A percentile compares a stretch with the other conserved stretches of the same genome.
Evolutionary conservation across 53 echinoderm and acorn worm species (phyloP).

Genomic region (Pentamera pediparva): DNA sequence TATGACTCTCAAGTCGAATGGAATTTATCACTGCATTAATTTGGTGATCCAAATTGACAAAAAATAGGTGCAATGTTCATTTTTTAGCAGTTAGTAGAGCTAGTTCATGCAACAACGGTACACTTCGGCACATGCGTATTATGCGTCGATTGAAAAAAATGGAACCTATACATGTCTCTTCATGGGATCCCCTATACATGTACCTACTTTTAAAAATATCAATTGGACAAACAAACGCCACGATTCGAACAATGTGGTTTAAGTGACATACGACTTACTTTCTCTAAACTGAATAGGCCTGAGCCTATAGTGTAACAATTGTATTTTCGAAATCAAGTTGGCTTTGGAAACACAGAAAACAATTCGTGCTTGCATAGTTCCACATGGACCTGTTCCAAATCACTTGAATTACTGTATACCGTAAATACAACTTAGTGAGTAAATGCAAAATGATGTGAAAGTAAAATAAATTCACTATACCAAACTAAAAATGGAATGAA

Average conservation of each 20-base stretch:
- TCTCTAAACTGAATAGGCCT: too few relatives aligned
- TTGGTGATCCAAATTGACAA: too few relatives aligned
- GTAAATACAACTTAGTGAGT: not conserved
- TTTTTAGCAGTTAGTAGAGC: not conserved
- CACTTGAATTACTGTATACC: not conserved
- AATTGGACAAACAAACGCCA: too few relatives aligned
- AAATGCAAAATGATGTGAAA: not conserved
- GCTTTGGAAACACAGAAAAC: too few relatives aligned
- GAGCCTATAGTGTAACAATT: too few relatives aligned
- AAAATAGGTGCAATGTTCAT: not conserved
- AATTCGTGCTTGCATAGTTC: too few relatives aligned
- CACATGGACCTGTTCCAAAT: not conserved
- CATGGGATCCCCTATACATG: too few relatives aligned
- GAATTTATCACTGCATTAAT: not conserved
- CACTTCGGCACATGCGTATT: not conserved
- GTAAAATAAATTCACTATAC: not conserved
- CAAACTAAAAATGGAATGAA: not conserved
- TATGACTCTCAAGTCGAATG: not conserved
- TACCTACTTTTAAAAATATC: too few relatives aligned
- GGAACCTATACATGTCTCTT: too few relatives aligned
- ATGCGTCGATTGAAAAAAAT: not conserved
- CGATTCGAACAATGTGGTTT: too few relatives aligned
- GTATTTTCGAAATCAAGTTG: too few relatives aligned
- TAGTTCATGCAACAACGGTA: not conserved
- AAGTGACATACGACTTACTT: too few relatives aligned